Percentiles rank a stretch among this genome's conserved stretches.
phyloP scores from a whole-genome alignment of 2,888 invertebrate species.

The Tenthredo scrophulariae region DNA sequence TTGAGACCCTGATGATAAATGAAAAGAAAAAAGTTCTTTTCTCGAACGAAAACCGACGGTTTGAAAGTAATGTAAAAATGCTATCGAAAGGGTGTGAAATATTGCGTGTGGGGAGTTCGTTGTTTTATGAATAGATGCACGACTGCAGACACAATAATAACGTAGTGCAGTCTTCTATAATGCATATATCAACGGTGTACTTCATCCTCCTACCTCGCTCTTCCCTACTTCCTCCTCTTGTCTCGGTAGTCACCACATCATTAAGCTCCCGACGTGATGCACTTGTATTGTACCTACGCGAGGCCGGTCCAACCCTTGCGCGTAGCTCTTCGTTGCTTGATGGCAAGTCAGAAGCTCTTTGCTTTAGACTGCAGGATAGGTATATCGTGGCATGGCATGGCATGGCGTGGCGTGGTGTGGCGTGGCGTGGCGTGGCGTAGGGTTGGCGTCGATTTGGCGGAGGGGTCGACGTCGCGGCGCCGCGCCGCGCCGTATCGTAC shows the following conservation, averaged over 20 bases:
- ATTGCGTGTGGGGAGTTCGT: constrained; percentile 22
- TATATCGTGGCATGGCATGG: constrained; percentile 22
- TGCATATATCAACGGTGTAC: constrained; percentile 57
- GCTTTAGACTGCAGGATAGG: constrained; percentile 38
- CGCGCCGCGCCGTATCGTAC: neutral
- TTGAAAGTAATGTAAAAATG: neutral
- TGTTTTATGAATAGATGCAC: constrained; percentile 13
- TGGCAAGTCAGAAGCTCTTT: constrained; percentile 51
- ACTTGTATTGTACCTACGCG: constrained; percentile 41
- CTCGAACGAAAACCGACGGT: neutral
- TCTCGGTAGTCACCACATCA: constrained; percentile 61
- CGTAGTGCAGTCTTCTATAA: constrained; percentile 55
- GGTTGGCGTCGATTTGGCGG: constrained; percentile 51
- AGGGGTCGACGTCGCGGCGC: constrained; percentile 48
- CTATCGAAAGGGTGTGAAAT: constrained; percentile 38
- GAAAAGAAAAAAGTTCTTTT: neutral
- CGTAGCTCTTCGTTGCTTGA: constrained; percentile 21
- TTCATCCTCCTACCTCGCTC: constrained; percentile 51
- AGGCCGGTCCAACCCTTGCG: constrained; percentile 12
- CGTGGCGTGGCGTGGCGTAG: neutral
- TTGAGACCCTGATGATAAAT: neutral
- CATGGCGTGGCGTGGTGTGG: neutral
- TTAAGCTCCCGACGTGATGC: constrained; percentile 61
- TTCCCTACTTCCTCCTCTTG: constrained; percentile 51
- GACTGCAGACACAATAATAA: constrained; percentile 54